Evolutionary conservation across 2,797 vertebrate species (phyloP), one percentile per base, ranked within the genome.

Genomic region (Sternarchorhynchus goeldii): DNA sequence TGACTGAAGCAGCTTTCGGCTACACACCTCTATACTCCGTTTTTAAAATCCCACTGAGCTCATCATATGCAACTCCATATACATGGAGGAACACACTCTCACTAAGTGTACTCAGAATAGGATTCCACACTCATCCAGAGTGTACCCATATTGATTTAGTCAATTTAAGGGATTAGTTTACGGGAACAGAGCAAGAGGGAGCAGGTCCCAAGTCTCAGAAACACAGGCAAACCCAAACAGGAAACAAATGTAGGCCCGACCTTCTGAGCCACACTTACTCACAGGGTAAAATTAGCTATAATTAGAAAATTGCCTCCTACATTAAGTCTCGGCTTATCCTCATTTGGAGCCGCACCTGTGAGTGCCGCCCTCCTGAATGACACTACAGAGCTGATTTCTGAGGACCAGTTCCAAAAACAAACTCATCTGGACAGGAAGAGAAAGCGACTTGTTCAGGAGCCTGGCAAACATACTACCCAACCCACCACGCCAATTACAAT

Each of bases 351-450:
- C 14, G 73, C 68, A 76, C 74, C 68, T 81, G 74, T 60, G 67
- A 66, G 39, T 29, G 75, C 17, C 20, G 58, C 67, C 55, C 31
- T 53, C 76, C 36, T 34, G 68, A 58, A 72, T 58, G 36, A 72
- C 55, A 72, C 64, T 36, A 71, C 73, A 65, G 66, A 75, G 21
- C 1, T 17, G 16, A 67, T 32, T 32, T 76, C 20, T 81, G 68
- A 76, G 55, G 79, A 76, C 29, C 31, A 60, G 20, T 77, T 77
- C 74, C 74, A 67, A 81, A 81, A 81, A 77, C 79, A 81, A 53
- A 73, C 68, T 50, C 32, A 34, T 66, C 74, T 76, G 69, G 75
- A 77, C 76, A 21, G 12, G 60, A 34, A 65, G 67, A 76, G 66
- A 76, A 76, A 65, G 73, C 59, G 39, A 50, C 71, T 81, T 81